Evolutionary conservation across 2,888 invertebrate species (phyloP), one percentile per base, ranked within the genome.

Genomic region (Phymatocera aterrima): DNA sequence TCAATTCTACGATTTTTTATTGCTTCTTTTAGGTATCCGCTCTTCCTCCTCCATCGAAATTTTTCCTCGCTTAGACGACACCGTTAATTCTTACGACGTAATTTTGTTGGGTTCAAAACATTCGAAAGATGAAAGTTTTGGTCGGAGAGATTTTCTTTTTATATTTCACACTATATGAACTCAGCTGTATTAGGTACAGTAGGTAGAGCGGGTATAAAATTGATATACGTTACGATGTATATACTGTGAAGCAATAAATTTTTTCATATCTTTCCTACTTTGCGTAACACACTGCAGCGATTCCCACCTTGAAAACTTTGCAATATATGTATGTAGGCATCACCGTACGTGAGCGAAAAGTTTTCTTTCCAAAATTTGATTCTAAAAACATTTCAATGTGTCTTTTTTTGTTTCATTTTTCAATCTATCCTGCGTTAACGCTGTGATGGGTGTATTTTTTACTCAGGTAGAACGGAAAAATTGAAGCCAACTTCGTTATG

Each of bases 41-140:
- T 46, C 46, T 2, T 1, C 28, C 46, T 24, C 21, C 46, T 24
- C 0, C 21, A 24, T 40, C 18, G n/a, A 43, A 68, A 68, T 68
- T 28, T 68, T 68, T 46, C 46, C 46, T 68, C 46, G 24, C 28
- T 46, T 18, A 64, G n/a, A 37, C 37, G 61, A 64, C 61, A 18
- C 34, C 61, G 61, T 61, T 37, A 61, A 61, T 37, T n/a, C 37
- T 34, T 64, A 34, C 31, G 18, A 37, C 61, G 61, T 37, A 3
- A 37, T 64, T 64, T 64, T 37, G 37, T 34, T 64, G 34, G 10
- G 37, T 64, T 64, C 37, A 21, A 21, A 37, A 31, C 61, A 37
- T 37, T 64, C 18, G 10, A 37, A 40, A 64, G 18, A 37, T 6
- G 21, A 64, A 64, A 64, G 61, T 64, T 64, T 37, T 37, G 21